These are phyloP conservation scores for Bucco capensis DNA, from an alignment of 2,113 vertebrate genomes.

Conservation along the genomic window DNA sequence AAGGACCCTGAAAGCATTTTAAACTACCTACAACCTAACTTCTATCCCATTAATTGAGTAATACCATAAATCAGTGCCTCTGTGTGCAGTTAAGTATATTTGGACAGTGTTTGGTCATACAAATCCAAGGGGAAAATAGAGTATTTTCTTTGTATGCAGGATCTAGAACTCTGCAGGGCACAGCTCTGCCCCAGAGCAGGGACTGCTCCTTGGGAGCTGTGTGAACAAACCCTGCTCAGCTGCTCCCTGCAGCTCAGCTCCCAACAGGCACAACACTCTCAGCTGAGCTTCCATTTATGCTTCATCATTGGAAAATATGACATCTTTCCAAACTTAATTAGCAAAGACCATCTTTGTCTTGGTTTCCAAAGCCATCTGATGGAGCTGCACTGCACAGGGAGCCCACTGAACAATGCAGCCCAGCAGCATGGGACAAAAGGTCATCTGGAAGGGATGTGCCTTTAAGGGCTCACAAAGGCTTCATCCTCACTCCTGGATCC, in stretches of 20 bases:
- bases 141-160: background rate
- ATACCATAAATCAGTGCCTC: background rate
- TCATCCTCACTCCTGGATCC: conserved; percentile 70
- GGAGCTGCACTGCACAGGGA: conserved; percentile 54
- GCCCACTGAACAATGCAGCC: conserved; percentile 72
- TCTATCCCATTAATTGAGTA: background rate
- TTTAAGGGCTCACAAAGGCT: conserved; percentile 81
- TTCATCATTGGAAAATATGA: conserved; percentile 70
- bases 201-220: background rate
- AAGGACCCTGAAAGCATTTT: background rate
- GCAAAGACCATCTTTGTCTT: conserved; percentile 35
- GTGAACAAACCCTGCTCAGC: background rate
- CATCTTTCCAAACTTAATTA: conserved; percentile 74
- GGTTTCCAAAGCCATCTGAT: conserved; percentile 67
- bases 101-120: background rate
- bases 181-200: background rate
- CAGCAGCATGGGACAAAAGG: conserved; percentile 75
- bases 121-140: background rate
- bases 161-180: background rate
- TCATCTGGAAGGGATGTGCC: conserved; percentile 82
- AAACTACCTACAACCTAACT: background rate
- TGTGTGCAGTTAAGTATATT: background rate
- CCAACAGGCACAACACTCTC: background rate
- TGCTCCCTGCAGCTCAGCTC: conserved; percentile 25
- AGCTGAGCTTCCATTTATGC: conserved; percentile 53